Evolutionary conservation across 2,113 vertebrate species (phyloP).

Genomic region (Halichoerus grypus): DNA sequence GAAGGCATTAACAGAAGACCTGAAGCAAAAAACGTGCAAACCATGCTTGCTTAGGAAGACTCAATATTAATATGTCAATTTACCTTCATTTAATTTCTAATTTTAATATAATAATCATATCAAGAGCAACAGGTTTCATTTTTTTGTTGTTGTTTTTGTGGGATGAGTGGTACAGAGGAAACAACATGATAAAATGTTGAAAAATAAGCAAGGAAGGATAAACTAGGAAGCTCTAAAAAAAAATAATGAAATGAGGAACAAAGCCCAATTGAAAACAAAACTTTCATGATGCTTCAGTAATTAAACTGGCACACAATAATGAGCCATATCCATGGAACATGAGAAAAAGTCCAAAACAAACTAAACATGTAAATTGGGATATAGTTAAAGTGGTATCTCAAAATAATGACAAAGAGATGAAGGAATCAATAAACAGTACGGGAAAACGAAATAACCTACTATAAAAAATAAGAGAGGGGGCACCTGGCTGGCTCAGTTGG

Average conservation of each 20-base stretch:
- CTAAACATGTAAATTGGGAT: background rate
- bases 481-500: background rate
- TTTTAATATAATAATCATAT: background rate
- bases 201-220: constrained; percentile 30
- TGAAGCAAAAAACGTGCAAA: background rate
- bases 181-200: background rate
- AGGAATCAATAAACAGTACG: background rate
- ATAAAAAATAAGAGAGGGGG: background rate
- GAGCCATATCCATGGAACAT: background rate
- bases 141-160: background rate
- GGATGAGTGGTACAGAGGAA: background rate
- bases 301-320: constrained; percentile 16
- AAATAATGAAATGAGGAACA: background rate
- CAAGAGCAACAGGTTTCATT: background rate
- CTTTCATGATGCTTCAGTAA: background rate
- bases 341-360: background rate
- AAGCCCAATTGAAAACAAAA: background rate
- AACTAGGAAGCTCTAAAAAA: background rate
- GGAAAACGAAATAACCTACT: background rate
- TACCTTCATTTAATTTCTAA: background rate
- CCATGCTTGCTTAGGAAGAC: background rate
- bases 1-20: background rate
- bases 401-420: background rate
- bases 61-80: background rate
- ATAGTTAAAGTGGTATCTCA: background rate